Evolutionary conservation across 37 sponge, comb jelly and placozoan species (phyloP).

Genomic region (Axinella damicornis): DNA sequence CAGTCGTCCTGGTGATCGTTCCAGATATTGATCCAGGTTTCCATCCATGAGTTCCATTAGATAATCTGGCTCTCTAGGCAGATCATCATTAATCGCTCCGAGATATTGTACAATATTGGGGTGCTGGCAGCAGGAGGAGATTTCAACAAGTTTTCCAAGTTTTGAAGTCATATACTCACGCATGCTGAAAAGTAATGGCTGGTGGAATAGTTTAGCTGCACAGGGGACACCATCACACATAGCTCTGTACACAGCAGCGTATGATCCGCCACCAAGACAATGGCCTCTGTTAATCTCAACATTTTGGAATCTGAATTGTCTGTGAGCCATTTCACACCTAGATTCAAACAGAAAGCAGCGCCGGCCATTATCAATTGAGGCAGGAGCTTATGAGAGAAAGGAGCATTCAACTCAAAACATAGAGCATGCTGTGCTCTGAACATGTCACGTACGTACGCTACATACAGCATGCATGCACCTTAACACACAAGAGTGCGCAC

Average conservation of each 20-base stretch:
- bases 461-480: too few relatives aligned
- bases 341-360: too few relatives aligned
- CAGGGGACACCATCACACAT: background rate
- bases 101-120: conserved; percentile 8
- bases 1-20: background rate
- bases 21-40: background rate
- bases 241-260: background rate
- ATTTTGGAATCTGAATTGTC: too few relatives aligned
- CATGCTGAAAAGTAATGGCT: too few relatives aligned
- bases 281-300: background rate
- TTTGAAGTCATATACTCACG: too few relatives aligned
- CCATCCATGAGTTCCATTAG: conserved; percentile 4
- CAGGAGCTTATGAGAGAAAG: too few relatives aligned
- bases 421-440: too few relatives aligned
- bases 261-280: background rate
- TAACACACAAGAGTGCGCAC: too few relatives aligned
- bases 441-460: too few relatives aligned
- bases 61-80: background rate
- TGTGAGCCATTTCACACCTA: too few relatives aligned
- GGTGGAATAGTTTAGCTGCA: background rate
- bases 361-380: too few relatives aligned
- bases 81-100: background rate
- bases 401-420: too few relatives aligned
- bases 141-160: background rate
- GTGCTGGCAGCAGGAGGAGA: background rate